These are phyloP conservation scores for Antigone vipio DNA, from an alignment of 2,113 vertebrate genomes.

Conservation along the genomic window DNA sequence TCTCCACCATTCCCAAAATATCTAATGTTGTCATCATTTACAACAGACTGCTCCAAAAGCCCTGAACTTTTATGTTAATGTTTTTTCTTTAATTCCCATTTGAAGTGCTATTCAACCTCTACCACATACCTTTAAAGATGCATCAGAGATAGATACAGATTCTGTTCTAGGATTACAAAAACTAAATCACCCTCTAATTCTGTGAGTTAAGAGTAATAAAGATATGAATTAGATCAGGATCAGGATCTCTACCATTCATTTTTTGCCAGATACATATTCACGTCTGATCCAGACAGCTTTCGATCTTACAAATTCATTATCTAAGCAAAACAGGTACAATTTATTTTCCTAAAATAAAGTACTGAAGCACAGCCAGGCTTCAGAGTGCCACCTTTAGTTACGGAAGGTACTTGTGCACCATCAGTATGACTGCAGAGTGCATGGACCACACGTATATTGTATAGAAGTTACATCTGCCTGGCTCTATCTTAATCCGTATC, in stretches of 20 bases:
- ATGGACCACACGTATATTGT: conserved; percentile 7
- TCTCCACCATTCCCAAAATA: not conserved
- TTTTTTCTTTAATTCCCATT: not conserved
- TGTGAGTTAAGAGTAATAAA: not conserved
- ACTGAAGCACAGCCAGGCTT: not conserved
- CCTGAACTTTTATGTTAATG: not conserved
- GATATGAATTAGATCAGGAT: not conserved
- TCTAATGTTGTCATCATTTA: not conserved
- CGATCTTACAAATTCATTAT: not conserved
- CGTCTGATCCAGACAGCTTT: not conserved
- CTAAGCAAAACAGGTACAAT: not conserved
- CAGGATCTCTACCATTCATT: not conserved
- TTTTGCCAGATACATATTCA: not conserved
- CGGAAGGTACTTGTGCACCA: conserved; percentile 26
- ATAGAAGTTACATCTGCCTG: not conserved
- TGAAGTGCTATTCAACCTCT: not conserved
- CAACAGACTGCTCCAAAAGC: not conserved
- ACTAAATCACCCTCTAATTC: not conserved
- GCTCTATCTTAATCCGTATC: not conserved
- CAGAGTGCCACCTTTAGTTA: not conserved
- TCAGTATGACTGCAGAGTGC: conserved; percentile 7
- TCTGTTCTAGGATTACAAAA: not conserved
- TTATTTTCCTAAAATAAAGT: not conserved
- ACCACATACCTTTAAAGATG: not conserved
- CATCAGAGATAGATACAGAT: not conserved